Evolutionary conservation across 1,140 invertebrate genomes (phyloP).

Genomic region (Apolygus lucorum): DNA sequence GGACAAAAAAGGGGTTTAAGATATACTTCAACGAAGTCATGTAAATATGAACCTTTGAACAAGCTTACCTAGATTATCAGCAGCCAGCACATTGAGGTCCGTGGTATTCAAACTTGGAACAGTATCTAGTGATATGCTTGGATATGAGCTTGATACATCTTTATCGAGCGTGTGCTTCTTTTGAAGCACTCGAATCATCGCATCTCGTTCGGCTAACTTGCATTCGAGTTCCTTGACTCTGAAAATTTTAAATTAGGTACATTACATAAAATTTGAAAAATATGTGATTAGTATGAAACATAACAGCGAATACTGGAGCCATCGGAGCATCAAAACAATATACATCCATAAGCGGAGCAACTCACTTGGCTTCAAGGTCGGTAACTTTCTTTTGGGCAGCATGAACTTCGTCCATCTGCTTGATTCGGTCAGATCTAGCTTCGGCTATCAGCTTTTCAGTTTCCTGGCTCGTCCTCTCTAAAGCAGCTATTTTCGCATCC

Average conservation of each 20-base stretch:
- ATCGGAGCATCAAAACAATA: no score
- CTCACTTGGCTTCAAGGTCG: slow-evolving; percentile 67
- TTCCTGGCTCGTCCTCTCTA: slow-evolving; percentile 76
- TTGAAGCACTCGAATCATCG: slow-evolving; percentile 81
- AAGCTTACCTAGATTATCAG: slow-evolving; percentile 43
- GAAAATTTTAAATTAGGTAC: no score
- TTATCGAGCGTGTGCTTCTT: slow-evolving; percentile 64
- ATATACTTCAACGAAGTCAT: no score
- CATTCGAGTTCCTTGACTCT: slow-evolving; percentile 82
- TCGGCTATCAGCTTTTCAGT: slow-evolving; percentile 80
- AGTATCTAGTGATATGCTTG: slow-evolving; percentile 43
- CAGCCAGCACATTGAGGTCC: slow-evolving; percentile 42
- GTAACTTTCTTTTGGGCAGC: slow-evolving; percentile 72
- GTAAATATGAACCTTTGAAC: no score
- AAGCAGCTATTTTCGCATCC: slow-evolving; percentile 75
- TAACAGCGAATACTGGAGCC: no score
- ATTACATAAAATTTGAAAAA: no score
- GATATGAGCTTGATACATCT: slow-evolving; percentile 45
- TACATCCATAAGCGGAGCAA: no score
- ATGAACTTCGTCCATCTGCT: slow-evolving; percentile 78
- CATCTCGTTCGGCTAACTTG: slow-evolving; percentile 76
- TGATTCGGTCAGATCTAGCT: slow-evolving; percentile 73
- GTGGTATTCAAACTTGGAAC: slow-evolving; percentile 43
- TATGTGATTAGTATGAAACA: no score
- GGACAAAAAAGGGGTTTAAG: no score